Conservation (phyloP, 2,113 vertebrate species). For the Hemibagrus wyckioides region DNA sequence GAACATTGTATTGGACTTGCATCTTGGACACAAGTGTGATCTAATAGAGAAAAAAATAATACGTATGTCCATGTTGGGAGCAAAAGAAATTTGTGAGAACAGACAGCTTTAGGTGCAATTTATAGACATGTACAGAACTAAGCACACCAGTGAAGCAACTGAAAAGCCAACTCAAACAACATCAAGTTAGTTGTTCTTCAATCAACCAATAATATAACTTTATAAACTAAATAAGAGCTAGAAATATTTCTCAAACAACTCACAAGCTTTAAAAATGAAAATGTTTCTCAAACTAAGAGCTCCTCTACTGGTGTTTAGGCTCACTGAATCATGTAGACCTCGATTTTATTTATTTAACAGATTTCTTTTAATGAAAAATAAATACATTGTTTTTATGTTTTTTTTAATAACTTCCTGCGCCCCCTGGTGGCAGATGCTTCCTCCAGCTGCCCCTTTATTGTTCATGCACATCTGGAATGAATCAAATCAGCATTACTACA, state of each 20-base stretch:
- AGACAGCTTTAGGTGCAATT: background rate
- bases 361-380: too few relatives aligned
- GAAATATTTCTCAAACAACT: background rate
- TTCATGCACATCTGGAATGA: slow-evolving; percentile 25
- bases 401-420: background rate
- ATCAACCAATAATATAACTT: background rate
- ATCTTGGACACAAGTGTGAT: background rate
- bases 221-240: background rate
- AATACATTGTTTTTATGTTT: too few relatives aligned
- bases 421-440: slow-evolving; percentile 37
- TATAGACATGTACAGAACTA: background rate
- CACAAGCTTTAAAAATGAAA: background rate
- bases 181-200: background rate
- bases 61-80: background rate
- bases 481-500: slow-evolving; percentile 32
- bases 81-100: background rate
- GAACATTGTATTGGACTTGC: background rate
- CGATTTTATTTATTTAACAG: background rate
- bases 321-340: background rate
- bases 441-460: background rate
- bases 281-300: background rate
- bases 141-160: background rate
- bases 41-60: background rate
- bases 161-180: background rate
- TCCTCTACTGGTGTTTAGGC: background rate